Evolutionary conservation across 2,113 vertebrate genomes (phyloP), one percentile per base, ranked within the genome.

Genomic region (Osmerus eperlanus): DNA sequence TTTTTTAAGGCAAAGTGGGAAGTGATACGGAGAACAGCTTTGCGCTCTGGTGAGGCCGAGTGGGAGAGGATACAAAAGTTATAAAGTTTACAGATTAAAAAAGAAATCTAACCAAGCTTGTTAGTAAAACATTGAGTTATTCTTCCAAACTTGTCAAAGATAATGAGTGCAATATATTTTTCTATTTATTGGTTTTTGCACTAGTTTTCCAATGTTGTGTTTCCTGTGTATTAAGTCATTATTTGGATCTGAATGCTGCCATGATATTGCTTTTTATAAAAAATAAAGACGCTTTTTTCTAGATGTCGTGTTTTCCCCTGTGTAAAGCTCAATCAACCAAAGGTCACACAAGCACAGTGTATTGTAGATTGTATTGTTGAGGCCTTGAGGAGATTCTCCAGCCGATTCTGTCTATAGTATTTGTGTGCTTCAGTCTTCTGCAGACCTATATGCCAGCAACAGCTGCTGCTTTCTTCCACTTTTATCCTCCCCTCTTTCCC

Each of bases 131-230:
- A 70, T 55, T 56, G 18, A 83, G 58, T 83, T 85, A 85, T 82
- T 85, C 86, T 83, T 83, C 79, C 79, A 77, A 73, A 72, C 63
- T 82, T 84, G 32, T 60, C 11, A 73, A 81, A 71, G 81, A 64
- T 79, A 81, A 65, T 62, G 81, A 86, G 89, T 90, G 87, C 86
- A 90, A 90, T 89, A 89, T 89, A 85, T 88, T 90, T 89, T 89
- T 87, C 68, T 85, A 84, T 82, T 68, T 84, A 61, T 82, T 51
- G 76, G 78, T 77, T 77, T 81, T 85, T 86, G 86, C 87, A 87
- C 86, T 87, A 81, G 71, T 81, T 85, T 88, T 84, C 78, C 82
- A 82, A 78, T 81, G 73, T 21, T 77, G 72, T 82, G 76, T 85
- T 87, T 84, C 84, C 65, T 83, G 73, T 89, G 78, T 77, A 72